These are phyloP conservation scores for Synanthedon myopaeformis DNA, from an alignment of 2,888 invertebrate species.

Conservation along the genomic window DNA sequence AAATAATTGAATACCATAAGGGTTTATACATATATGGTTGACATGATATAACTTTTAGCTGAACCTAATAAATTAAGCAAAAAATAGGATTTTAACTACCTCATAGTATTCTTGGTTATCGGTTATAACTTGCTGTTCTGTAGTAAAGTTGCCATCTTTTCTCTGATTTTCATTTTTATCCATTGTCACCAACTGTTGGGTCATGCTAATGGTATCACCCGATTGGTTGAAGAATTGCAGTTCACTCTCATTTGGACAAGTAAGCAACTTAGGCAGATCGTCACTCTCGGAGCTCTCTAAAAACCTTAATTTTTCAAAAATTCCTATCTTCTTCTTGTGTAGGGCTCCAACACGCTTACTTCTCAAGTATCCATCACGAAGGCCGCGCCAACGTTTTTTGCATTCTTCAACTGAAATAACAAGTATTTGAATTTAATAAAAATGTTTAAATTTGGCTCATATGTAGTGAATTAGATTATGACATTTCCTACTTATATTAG, in stretches of 20 bases:
- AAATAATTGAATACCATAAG: too few relatives aligned
- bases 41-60: too few relatives aligned
- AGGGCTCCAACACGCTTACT: slow-evolving; percentile 50
- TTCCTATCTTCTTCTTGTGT: slow-evolving; percentile 41
- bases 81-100: slow-evolving; percentile 16
- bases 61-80: neutral
- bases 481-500: too few relatives aligned
- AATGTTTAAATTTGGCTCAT: too few relatives aligned
- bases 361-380: slow-evolving; percentile 66
- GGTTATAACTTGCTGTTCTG: slow-evolving; percentile 51
- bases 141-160: slow-evolving; percentile 6
- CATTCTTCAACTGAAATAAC: slow-evolving; percentile 64
- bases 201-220: slow-evolving; percentile 11
- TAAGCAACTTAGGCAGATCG: neutral
- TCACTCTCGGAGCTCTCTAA: slow-evolving; percentile 21
- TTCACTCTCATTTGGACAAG: too few relatives aligned
- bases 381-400: slow-evolving; percentile 67
- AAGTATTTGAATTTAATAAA: too few relatives aligned
- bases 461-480: too few relatives aligned
- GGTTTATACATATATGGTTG: too few relatives aligned
- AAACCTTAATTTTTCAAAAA: slow-evolving; percentile 51
- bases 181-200: slow-evolving; percentile 2
- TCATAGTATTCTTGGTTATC: slow-evolving; percentile 63
- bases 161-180: slow-evolving; percentile 9
- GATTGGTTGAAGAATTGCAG: neutral